Percentiles rank a stretch among this genome's conserved stretches.
phyloP scores from a whole-genome alignment of 2,888 invertebrate genomes.

The Pristionchus fissidentatus region DNA sequence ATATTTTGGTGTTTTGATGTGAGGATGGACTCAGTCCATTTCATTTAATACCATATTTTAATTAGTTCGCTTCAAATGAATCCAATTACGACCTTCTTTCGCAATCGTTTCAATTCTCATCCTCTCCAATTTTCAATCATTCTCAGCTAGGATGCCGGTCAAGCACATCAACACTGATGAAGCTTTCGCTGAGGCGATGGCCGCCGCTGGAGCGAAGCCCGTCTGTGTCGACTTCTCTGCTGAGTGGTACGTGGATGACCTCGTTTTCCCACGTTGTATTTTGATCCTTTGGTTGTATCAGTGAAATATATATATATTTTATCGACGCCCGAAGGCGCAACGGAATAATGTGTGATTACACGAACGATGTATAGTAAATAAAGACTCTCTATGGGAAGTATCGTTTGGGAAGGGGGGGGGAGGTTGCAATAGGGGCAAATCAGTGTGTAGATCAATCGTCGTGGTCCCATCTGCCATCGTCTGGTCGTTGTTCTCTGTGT shows the following conservation, averaged over 20 bases:
- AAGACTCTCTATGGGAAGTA: no score
- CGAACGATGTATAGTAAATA: no score
- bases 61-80: not conserved
- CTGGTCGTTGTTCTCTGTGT: no score
- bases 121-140: not conserved
- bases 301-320: no score
- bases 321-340: no score
- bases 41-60: not conserved
- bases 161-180: constrained; percentile 62
- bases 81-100: not conserved
- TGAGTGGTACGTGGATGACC: constrained; percentile 63
- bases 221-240: constrained; percentile 75
- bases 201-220: constrained; percentile 62
- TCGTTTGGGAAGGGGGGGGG: no score
- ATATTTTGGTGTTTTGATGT: not conserved
- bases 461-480: no score
- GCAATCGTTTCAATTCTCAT: not conserved
- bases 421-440: no score
- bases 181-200: constrained; percentile 61
- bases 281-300: no score
- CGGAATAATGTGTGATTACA: no score
- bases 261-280: no score
- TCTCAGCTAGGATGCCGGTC: constrained; percentile 63
- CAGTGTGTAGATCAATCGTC: no score
- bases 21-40: not conserved